Base-by-base conservation (phyloP, 1,140 invertebrate genomes). In the Atta cephalotes region DNA sequence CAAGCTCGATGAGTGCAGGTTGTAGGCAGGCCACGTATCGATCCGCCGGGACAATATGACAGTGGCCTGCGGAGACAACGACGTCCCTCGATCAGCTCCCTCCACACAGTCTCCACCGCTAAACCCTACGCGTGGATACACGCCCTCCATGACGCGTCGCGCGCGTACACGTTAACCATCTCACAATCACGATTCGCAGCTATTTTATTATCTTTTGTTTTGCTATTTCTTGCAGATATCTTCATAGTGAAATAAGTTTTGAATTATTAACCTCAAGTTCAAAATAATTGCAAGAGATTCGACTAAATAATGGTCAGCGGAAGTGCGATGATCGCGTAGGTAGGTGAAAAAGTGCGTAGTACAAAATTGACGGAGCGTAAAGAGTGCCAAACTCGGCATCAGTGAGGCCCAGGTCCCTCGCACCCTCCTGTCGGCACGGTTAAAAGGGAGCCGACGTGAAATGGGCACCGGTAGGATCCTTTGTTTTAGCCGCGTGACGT, bases 401-500 rank as follows among this genome's bases (percentile, higher is more conserved):
- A 6, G 16, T 16, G 56, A 65, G 86, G 25, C 71, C 9, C 5
- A 21, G 9, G 65, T 58, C 79, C 66, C 66, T 89, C 72, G 87
- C 80, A 81, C 74, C 68, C 78, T 87, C 68, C 89, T 77, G 90
- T 92, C 92, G 92, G 91, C 92, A 89, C 87, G 87, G 74, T 93
- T 92, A 87, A 94, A 94, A 93, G 92, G 89, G 81, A 89, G 45
- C 87, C 87, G 89, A 88, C 87, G 91, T 92, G 89, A 91, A 92
- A 92, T 92, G 92, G 91, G 88, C 87, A 84, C 85, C 88, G 89
- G 86, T 88, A 90, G 84, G 90, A 91, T 93, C 93, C 94, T 95
- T 95, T 95, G 94, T 95, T 94, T 95, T 94, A 93, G 90, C 92
- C 93, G 92, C 92, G 92, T 94, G 93, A 94, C 94, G 94, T 95